Evolutionary conservation across 2,113 vertebrate species (phyloP), one percentile per base, ranked within the genome.

Genomic region (Nettapus auritus): DNA sequence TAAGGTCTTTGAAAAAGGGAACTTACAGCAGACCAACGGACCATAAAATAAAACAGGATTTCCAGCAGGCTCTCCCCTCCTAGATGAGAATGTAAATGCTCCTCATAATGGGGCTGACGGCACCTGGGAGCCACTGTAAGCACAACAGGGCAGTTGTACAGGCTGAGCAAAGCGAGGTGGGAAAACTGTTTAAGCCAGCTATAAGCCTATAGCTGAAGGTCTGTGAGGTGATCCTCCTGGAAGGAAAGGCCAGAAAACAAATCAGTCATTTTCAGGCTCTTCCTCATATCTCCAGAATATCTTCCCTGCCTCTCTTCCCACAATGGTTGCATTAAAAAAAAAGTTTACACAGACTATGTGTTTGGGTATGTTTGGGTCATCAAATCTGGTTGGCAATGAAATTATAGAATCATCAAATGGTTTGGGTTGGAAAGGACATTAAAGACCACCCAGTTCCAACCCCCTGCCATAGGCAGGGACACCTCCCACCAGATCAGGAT

Each of bases 101-200:
- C 10, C n/a, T 34, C 0, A 0, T 14, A 19, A 50, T 40, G 17
- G 31, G 52, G 17, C 12, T 55, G 69, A 19, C 1, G 8, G 53
- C 57, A 68, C 6, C 38, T 4, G 6, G 23, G 31, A 87, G 19
- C 38, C 13, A 76, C 55, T 3, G 3, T 33, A 90, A 53, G 11
- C 6, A 67, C 50, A 77, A 3, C 11, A 0, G 0, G 13, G 38
- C 62, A 15, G 34, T 63, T 68, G 14, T 36, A 57, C 1, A 3
- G 20, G 17, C 34, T 68, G 38, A 40, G 15, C 26, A 34, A 62
- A 48, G 23, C 46, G 23, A 83, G 16, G 13, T 21, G 8, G 34
- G 25, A 68, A 81, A 68, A 68, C 2, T 3, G 50, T 64, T 9
- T 59, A 26, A 38, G 3, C 20, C 38, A 14, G 21, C 6, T 70